A percentile compares a stretch with the other conserved stretches of the same genome.
These are phyloP conservation scores for Laupala kohalensis DNA, from an alignment of 1,140 invertebrate genomes.

Conservation along the genomic window DNA sequence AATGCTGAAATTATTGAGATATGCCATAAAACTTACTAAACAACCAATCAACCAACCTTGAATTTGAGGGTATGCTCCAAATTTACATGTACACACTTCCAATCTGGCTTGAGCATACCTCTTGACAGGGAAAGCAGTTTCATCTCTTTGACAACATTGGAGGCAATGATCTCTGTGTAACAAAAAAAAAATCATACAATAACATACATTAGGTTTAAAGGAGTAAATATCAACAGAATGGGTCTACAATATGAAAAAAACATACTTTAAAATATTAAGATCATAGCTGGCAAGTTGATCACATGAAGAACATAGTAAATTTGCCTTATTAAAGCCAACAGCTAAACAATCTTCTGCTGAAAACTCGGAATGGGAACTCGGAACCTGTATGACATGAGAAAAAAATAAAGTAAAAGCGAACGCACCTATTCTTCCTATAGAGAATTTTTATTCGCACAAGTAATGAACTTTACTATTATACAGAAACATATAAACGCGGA, in stretches of 20 bases:
- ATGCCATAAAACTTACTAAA: neutral
- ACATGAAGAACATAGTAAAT: slow-evolving; percentile 78
- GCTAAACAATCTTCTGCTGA: slow-evolving; percentile 67
- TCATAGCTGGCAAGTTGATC: slow-evolving; percentile 67
- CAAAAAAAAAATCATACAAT: neutral
- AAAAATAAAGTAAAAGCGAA: no score
- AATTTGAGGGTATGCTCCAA: slow-evolving; percentile 89
- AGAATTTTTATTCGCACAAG: no score
- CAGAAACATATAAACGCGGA: no score
- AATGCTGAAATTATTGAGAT: neutral
- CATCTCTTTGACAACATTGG: slow-evolving; percentile 51
- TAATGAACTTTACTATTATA: no score
- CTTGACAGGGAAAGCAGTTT: slow-evolving; percentile 43
- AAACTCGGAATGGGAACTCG: slow-evolving; percentile 37
- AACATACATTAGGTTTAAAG: neutral
- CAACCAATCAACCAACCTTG: slow-evolving; percentile 42
- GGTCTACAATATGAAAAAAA: neutral
- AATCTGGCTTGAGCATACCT: slow-evolving; percentile 74
- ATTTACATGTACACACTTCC: slow-evolving; percentile 90
- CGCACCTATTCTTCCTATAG: no score
- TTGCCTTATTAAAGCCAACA: slow-evolving; percentile 76
- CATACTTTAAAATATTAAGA: slow-evolving; percentile 47
- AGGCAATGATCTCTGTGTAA: slow-evolving; percentile 52
- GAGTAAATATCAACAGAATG: neutral
- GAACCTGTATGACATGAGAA: no score